phyloP scores from a whole-genome alignment of 2,888 invertebrate genomes.

The Pyrrhia umbra region DNA sequence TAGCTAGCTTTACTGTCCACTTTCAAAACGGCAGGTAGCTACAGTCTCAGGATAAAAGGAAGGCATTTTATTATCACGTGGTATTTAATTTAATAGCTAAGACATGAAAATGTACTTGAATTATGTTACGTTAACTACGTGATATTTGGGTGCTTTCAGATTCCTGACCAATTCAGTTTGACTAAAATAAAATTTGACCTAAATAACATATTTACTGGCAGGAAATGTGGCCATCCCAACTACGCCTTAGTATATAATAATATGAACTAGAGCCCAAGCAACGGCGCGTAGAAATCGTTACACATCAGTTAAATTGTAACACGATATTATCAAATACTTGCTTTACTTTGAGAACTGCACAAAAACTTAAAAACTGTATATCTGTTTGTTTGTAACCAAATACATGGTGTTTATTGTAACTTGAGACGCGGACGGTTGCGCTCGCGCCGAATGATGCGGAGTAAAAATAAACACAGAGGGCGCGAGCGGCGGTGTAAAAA shows the following conservation, averaged over 20 bases:
- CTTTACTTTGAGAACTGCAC: slow-evolving; percentile 44
- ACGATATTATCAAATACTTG: slow-evolving; percentile 55
- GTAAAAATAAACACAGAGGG: slow-evolving; percentile 66
- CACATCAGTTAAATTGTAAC: slow-evolving; percentile 60
- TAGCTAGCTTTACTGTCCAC: too few species aligned
- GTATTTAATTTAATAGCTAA: slow-evolving; percentile 1
- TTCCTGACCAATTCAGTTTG: background rate
- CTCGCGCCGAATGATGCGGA: slow-evolving; percentile 45
- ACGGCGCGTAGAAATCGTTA: slow-evolving; percentile 49
- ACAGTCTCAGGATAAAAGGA: too few species aligned
- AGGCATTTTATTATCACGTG: slow-evolving; percentile 4
- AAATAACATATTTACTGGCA: slow-evolving; percentile 24
- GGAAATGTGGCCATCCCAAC: slow-evolving; percentile 19
- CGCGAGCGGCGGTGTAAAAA: slow-evolving; percentile 55
- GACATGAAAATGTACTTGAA: too few species aligned
- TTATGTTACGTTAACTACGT: background rate
- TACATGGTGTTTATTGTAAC: slow-evolving; percentile 62
- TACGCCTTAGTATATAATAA: background rate
- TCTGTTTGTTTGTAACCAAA: slow-evolving; percentile 64
- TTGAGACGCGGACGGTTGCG: slow-evolving; percentile 53
- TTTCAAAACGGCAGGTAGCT: too few species aligned
- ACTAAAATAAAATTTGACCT: slow-evolving; percentile 43
- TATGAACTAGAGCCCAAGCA: slow-evolving; percentile 19
- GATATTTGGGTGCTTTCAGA: background rate
- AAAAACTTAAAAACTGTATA: slow-evolving; percentile 54